phyloP scores from a whole-genome alignment of 2,113 vertebrate species.

The Brienomyrus brachyistius region DNA sequence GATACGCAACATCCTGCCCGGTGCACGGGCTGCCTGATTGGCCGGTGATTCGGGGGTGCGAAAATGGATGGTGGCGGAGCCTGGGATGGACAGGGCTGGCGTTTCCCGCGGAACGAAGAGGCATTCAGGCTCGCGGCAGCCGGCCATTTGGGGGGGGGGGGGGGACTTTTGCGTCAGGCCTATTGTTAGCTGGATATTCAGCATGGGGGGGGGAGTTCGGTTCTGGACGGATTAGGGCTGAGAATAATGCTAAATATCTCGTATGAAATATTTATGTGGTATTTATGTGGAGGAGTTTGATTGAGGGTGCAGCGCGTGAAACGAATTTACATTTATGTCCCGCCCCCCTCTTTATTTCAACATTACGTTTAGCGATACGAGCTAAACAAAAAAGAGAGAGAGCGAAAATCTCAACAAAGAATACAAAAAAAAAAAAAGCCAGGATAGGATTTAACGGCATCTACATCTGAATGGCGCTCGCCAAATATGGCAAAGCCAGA shows the following conservation, averaged over 20 bases:
- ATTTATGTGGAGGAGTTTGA: constrained; percentile 38
- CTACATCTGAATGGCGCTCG: constrained; percentile 83
- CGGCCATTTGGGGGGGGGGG: constrained; percentile 55
- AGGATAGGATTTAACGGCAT: constrained; percentile 78
- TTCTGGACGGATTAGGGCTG: constrained; percentile 62
- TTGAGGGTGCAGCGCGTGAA: constrained; percentile 51
- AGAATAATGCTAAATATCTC: constrained; percentile 71
- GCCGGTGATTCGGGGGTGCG: constrained; percentile 27
- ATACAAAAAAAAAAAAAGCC: constrained; percentile 41
- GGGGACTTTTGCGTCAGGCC: constrained; percentile 58
- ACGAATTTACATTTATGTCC: constrained; percentile 46
- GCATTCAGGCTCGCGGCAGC: constrained; percentile 59
- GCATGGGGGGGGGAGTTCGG: constrained; percentile 67
- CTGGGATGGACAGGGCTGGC: not conserved
- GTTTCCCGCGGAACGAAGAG: not conserved
- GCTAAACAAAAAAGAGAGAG: constrained; percentile 1
- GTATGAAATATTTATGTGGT: constrained; percentile 79
- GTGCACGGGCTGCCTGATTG: constrained; percentile 48
- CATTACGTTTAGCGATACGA: constrained; percentile 25
- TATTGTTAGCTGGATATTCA: constrained; percentile 71
- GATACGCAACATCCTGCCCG: constrained; percentile 40
- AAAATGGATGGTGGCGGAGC: not conserved
- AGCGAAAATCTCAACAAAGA: constrained; percentile 26
- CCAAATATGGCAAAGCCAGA: constrained; percentile 52
- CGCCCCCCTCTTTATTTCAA: constrained; percentile 24